Conservation (phyloP, 2,797 vertebrate genomes). For the Pagetopsis macropterus region DNA sequence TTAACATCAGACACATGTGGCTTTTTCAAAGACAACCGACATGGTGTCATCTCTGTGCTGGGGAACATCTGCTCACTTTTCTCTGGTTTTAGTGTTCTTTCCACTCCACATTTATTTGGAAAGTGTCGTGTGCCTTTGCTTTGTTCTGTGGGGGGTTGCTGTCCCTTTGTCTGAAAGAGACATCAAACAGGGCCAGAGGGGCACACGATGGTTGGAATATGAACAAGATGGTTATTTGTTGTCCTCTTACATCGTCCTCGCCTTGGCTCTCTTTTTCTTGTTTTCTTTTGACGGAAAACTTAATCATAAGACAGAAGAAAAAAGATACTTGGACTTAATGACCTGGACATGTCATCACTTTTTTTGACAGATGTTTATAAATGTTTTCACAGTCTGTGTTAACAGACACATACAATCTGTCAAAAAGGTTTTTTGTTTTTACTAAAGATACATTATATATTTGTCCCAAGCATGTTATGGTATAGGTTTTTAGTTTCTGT, state of each 20-base stretch:
- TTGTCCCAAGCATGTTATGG: background rate
- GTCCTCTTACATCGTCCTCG: constrained; percentile 41
- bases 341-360: constrained; percentile 26
- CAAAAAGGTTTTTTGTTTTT: background rate
- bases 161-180: constrained; percentile 71
- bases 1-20: constrained; percentile 77
- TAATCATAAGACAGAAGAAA: constrained; percentile 35
- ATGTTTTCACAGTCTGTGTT: constrained; percentile 25
- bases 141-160: constrained; percentile 74
- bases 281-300: background rate
- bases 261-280: constrained; percentile 9
- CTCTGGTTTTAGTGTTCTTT: constrained; percentile 78
- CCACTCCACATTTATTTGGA: constrained; percentile 79
- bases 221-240: constrained; percentile 73
- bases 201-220: constrained; percentile 67
- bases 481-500: constrained; percentile 15
- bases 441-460: background rate
- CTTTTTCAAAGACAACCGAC: constrained; percentile 73
- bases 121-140: constrained; percentile 76
- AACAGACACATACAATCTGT: background rate
- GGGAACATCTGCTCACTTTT: constrained; percentile 79
- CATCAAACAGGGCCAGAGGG: constrained; percentile 64
- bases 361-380: background rate
- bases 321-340: too few species aligned
- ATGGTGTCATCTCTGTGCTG: constrained; percentile 79